These are phyloP conservation scores for Calcarius lapponicus DNA, from an alignment of 2,797 vertebrate genomes.

Conservation along the genomic window DNA sequence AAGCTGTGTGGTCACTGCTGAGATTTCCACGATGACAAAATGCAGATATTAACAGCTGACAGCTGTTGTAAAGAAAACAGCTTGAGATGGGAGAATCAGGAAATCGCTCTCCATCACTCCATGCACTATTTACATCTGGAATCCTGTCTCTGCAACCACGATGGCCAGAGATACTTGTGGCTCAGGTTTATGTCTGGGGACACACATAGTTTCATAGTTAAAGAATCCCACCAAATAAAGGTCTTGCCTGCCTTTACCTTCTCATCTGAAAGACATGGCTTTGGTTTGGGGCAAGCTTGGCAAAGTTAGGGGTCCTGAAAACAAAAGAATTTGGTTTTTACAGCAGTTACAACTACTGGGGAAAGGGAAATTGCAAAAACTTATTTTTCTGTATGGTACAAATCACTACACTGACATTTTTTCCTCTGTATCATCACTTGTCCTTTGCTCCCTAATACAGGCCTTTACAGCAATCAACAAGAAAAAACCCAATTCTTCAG, in stretches of 20 bases:
- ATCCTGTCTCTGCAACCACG: neutral
- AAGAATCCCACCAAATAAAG: neutral
- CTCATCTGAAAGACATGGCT: neutral
- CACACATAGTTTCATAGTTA: neutral
- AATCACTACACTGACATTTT: neutral
- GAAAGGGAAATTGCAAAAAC: neutral
- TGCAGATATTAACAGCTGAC: neutral
- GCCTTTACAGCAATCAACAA: neutral
- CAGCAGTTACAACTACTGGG: neutral
- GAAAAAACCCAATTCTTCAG: neutral
- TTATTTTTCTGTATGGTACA: neutral
- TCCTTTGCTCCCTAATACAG: neutral
- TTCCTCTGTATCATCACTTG: neutral
- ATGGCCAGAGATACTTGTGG: rapidly evolving
- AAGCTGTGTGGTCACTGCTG: neutral
- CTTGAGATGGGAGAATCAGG: neutral
- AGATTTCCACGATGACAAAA: neutral
- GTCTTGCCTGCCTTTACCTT: neutral
- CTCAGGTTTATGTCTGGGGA: neutral
- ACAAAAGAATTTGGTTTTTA: neutral
- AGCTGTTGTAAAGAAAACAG: neutral
- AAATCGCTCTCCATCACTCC: neutral
- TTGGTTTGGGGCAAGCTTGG: neutral
- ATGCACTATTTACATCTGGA: neutral
- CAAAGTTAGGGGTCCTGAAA: neutral